Evolutionary conservation across 2,113 vertebrate genomes (phyloP).

Genomic region (Romanogobio albipinnatus): DNA sequence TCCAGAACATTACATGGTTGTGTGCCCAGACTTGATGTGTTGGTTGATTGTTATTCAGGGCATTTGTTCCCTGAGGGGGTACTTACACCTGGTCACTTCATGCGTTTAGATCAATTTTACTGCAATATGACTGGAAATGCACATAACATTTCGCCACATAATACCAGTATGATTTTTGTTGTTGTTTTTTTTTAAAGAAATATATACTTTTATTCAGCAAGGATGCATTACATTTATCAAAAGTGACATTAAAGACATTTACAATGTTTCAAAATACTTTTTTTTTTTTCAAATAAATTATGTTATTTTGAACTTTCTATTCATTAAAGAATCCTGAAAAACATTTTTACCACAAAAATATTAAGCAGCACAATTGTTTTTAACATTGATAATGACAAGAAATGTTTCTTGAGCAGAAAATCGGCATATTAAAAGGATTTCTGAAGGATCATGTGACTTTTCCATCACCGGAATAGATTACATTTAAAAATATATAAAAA

Average conservation of each 20-base stretch:
- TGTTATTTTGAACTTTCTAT: neutral
- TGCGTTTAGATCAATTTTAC: neutral
- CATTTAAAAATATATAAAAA: no score
- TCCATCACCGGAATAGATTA: no score
- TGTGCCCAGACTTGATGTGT: neutral
- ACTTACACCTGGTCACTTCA: neutral
- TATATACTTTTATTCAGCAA: neutral
- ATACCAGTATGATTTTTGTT: neutral
- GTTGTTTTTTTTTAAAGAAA: neutral
- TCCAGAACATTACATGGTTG: conserved; percentile 1
- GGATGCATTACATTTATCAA: neutral
- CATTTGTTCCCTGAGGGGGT: neutral
- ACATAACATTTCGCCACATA: neutral
- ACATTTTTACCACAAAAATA: neutral
- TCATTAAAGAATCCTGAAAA: neutral
- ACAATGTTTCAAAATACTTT: neutral
- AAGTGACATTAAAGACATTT: neutral
- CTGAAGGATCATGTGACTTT: no score
- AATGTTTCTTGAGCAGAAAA: neutral
- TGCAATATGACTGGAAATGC: no score
- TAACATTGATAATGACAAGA: neutral
- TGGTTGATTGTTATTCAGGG: neutral
- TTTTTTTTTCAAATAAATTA: neutral
- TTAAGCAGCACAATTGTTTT: neutral
- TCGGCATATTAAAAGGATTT: no score